Evolutionary conservation across 1,140 invertebrate genomes (phyloP).

Genomic region (Megathymus violae): DNA sequence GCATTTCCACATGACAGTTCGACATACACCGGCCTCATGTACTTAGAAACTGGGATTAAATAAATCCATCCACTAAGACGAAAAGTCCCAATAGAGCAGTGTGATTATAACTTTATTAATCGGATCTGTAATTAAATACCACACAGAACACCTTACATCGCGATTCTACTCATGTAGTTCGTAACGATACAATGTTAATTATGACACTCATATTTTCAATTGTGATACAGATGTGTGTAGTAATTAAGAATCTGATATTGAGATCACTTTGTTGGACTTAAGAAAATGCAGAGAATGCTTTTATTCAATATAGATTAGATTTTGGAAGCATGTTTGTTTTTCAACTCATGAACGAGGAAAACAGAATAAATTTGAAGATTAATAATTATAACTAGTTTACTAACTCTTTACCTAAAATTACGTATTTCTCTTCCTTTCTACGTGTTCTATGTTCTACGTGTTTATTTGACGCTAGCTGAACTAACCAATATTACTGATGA

Average conservation of each 20-base stretch:
- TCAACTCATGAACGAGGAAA: too few species aligned
- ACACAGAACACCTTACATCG: conserved; percentile 25
- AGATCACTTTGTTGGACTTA: conserved; percentile 12
- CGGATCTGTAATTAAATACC: conserved; percentile 32
- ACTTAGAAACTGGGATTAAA: conserved; percentile 58
- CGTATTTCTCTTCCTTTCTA: too few species aligned
- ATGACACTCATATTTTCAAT: conserved; percentile 34
- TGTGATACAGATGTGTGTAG: conserved; percentile 23
- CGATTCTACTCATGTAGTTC: conserved; percentile 18
- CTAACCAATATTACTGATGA: too few species aligned
- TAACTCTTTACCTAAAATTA: too few species aligned
- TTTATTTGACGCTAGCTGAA: too few species aligned
- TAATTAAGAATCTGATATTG: conserved; percentile 11
- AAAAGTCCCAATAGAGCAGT: conserved; percentile 66
- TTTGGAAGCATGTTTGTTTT: too few species aligned
- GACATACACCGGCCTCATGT: conserved; percentile 44
- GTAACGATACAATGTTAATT: conserved; percentile 27
- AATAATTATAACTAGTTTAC: too few species aligned
- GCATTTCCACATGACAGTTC: conserved; percentile 36
- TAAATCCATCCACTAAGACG: conserved; percentile 76
- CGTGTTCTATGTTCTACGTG: too few species aligned
- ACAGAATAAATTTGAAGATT: too few species aligned
- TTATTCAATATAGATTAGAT: background rate
- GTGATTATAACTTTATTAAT: conserved; percentile 62
- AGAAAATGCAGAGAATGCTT: background rate